phyloP scores from a whole-genome alignment of 1,140 invertebrate genomes.

The Sinella curviseta region DNA sequence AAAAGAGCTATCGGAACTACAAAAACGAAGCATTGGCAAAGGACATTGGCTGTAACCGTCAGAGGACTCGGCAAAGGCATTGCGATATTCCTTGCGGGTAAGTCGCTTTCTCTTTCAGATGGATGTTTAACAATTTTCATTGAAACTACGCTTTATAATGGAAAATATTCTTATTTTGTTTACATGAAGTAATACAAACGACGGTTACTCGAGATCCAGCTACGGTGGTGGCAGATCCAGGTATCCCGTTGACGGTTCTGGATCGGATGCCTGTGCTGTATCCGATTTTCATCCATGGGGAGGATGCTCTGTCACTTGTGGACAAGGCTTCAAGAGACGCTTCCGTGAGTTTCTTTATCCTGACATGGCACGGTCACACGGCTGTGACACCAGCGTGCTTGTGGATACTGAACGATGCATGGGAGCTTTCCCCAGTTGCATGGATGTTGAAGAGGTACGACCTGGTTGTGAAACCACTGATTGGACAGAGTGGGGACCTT shows the following conservation, averaged over 20 bases:
- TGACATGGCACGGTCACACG: constrained; percentile 8
- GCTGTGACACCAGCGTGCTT: constrained; percentile 50
- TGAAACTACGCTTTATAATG: constrained; percentile 30
- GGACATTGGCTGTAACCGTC: constrained; percentile 41
- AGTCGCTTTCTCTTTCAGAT: neutral
- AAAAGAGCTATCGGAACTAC: constrained; percentile 34
- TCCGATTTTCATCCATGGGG: constrained; percentile 77
- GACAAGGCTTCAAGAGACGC: constrained; percentile 72
- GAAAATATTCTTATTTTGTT: constrained; percentile 50
- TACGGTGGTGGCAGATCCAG: neutral
- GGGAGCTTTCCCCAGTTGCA: constrained; percentile 49
- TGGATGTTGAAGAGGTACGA: constrained; percentile 33
- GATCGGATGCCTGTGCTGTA: constrained; percentile 62
- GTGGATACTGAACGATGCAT: constrained; percentile 77
- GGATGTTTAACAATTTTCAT: neutral
- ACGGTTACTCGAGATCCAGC: neutral
- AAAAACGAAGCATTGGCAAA: constrained; percentile 25
- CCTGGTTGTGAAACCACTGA: constrained; percentile 50
- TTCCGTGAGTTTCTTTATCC: constrained; percentile 70
- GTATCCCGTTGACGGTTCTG: neutral
- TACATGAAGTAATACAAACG: constrained; percentile 35
- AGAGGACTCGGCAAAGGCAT: constrained; percentile 21
- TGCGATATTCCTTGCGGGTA: constrained; percentile 41
- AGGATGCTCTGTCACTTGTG: constrained; percentile 79
- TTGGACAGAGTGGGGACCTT: constrained; percentile 56